These are phyloP conservation scores for Ciconia stormi DNA, from an alignment of 2,113 vertebrate species.

Conservation along the genomic window DNA sequence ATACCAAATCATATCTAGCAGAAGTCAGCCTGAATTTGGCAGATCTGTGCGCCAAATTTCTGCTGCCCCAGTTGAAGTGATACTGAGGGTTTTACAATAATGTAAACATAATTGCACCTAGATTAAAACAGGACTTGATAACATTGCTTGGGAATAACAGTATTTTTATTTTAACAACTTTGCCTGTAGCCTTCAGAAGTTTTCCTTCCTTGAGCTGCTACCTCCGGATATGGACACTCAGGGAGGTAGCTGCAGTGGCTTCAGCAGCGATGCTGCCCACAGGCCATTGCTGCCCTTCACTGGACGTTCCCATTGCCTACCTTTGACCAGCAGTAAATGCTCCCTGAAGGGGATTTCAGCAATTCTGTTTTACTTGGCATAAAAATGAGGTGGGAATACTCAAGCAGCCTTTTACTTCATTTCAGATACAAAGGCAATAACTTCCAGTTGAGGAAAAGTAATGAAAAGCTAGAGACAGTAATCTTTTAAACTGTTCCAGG, in stretches of 20 bases:
- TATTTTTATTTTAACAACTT: background rate
- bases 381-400: background rate
- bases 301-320: background rate
- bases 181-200: background rate
- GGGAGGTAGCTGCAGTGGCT: background rate
- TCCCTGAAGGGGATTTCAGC: background rate
- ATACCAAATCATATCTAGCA: background rate
- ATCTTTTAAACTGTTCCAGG: background rate
- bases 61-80: background rate
- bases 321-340: background rate
- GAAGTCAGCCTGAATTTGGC: background rate
- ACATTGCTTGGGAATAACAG: background rate
- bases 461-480: slow-evolving; percentile 5
- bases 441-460: background rate
- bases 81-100: background rate
- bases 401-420: background rate
- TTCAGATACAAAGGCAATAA: background rate
- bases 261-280: background rate
- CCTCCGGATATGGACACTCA: rapidly evolving
- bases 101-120: background rate
- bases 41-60: background rate
- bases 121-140: background rate
- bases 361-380: slow-evolving; percentile 3
- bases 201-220: background rate
- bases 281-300: background rate